These are phyloP conservation scores for Oreotragus oreotragus DNA, from an alignment of 2,113 vertebrate species.

Conservation along the genomic window DNA sequence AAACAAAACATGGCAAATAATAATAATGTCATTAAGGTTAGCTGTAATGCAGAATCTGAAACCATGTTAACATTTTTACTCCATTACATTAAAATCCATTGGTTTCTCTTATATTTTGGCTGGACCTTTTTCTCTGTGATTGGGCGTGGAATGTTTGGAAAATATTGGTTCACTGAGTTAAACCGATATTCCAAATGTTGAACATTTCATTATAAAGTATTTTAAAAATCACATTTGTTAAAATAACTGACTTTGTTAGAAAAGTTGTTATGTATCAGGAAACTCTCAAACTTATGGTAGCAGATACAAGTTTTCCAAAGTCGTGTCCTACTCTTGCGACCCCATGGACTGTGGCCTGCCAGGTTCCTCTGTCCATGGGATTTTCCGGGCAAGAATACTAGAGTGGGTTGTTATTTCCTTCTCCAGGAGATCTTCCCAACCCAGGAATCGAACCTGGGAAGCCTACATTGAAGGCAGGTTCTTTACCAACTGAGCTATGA, in stretches of 20 bases:
- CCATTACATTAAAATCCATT: background rate
- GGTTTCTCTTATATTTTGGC: background rate
- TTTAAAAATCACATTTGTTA: background rate
- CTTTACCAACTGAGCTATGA: background rate
- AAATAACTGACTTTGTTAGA: background rate
- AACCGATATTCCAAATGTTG: background rate
- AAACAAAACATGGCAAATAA: background rate
- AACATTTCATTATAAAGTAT: background rate
- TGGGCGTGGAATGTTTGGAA: background rate
- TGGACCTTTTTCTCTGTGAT: background rate
- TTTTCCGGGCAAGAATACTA: background rate
- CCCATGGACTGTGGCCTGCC: background rate
- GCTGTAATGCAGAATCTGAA: background rate
- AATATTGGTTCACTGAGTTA: background rate
- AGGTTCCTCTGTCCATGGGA: background rate
- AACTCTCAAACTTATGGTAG: background rate
- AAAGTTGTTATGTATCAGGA: background rate
- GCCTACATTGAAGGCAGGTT: background rate
- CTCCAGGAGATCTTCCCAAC: fast-evolving
- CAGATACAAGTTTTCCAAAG: conserved; percentile 1
- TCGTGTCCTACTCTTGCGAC: background rate
- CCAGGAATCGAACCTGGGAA: fast-evolving
- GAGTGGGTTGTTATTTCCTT: background rate
- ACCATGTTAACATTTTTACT: background rate
- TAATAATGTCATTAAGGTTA: background rate